Base-by-base conservation (phyloP, 2,888 invertebrate genomes). In the Caenorhabditis parvicauda region DNA sequence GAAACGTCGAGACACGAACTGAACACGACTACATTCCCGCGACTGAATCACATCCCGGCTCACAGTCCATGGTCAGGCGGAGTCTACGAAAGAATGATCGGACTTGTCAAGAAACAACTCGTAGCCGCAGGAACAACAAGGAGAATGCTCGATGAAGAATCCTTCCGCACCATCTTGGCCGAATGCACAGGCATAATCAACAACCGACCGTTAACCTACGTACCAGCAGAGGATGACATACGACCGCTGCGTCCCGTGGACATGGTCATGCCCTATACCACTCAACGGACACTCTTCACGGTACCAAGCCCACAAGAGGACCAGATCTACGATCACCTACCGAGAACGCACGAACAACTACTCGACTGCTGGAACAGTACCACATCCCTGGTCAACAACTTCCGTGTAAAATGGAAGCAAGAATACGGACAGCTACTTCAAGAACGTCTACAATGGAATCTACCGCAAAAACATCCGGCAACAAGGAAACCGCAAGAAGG, bases 41-140 rank as follows among this genome's bases (percentile, higher is more conserved):
- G n/a, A n/a, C n/a, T n/a, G n/a, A n/a, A n/a, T n/a, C n/a, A n/a
- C n/a, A n/a, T n/a, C 45, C 78, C 82, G 6, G 81, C 82, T 5
- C 62, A 72, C 0, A 80, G 82, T 4, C 67, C 83, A 1, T 84
- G 83, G 83, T 81, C 81, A 82, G 83, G 83, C 45, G 83, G 84
- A 39, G 82, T 79, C 65, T 84, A 82, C 75, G 83, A 84, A 66
- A 64, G 82, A 19, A 60, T 84, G 3, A 72, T 83, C 12, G 73
- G 80, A n/a, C 6, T 65, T 0, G 21, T 58, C 19, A 58, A 58
- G 38, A 25, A 28, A 9, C 38, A 12, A 7, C 21, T 58, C 1
- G 3, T 27, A 2, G 21, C 22, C 32, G 21, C 53, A 21, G 58
- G 58, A 24, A 29, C 44, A 3, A 48, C 47, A 21, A 17, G 42